Conservation (phyloP, 53 echinoderm and acorn worm species). For the Arbacia lixula region DNA sequence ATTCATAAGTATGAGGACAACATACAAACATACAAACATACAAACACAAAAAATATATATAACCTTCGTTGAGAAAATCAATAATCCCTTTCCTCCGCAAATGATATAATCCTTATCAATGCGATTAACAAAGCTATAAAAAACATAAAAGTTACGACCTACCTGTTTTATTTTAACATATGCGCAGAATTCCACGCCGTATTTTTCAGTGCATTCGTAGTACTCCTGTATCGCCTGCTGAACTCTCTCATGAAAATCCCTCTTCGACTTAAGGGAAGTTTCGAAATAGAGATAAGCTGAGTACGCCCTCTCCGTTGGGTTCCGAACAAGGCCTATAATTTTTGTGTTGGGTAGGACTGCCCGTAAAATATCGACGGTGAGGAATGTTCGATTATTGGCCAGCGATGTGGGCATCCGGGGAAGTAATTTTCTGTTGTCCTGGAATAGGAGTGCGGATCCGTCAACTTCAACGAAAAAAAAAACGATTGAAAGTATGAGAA, state of each 20-base stretch:
- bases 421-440: constrained; percentile 3
- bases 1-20: no score
- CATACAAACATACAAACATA: no score
- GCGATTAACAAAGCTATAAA: no score
- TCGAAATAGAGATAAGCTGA: constrained; percentile 55
- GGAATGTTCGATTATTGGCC: constrained; percentile 24
- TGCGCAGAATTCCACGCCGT: constrained; percentile 39
- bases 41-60: no score
- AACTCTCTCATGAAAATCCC: constrained; percentile 48
- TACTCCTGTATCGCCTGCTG: constrained; percentile 6
- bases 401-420: neutral
- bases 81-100: no score
- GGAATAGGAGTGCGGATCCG: constrained; percentile 6
- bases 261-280: neutral
- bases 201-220: constrained; percentile 23
- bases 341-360: constrained; percentile 56
- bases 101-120: no score
- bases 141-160: neutral
- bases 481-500: no score
- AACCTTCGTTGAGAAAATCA: no score
- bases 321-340: constrained; percentile 54
- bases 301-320: constrained; percentile 57
- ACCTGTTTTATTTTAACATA: constrained; percentile 30
- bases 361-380: constrained; percentile 48
- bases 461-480: no score